Evolutionary conservation across 2,797 vertebrate genomes (phyloP), one percentile per base, ranked within the genome.

Genomic region (Chaetodon trifasciatus): DNA sequence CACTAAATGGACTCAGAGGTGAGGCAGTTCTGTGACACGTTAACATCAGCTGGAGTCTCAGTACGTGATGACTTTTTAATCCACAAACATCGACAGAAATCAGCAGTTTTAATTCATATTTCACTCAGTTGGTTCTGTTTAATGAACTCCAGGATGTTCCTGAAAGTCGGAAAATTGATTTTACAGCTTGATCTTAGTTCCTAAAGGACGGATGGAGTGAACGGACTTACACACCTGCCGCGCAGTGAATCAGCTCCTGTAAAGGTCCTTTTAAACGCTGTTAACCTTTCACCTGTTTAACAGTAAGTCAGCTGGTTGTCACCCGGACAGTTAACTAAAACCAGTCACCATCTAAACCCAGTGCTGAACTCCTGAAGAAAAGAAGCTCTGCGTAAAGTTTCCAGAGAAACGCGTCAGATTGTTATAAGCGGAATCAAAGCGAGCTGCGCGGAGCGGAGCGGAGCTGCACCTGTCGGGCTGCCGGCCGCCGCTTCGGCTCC

Each of bases 401-500:
- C 1, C 15, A 1, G 11, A 13, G n/a, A 23, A 52, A 3, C 35
- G 40, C 40, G 40, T 11, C 40, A 5, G 16, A 35, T 32, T 32
- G 2, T 32, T 32, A 32, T 32, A 2, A 32, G 28, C 28, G 28
- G 28, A 32, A 32, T 32, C 3, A 32, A 32, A 3, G 28, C 28
- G 28, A 32, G 28, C n/a, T n/a, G n/a, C n/a, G n/a, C 28, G 28
- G 28, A 28, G 28, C 28, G 16, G 32, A 32, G 13, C 50, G 5
- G 9, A 46, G 40, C 35, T 64, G 68, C 72, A 78, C 81, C 82
- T 84, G 78, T 70, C 63, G 1, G 32, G 15, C 37, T 32, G 28
- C 28, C 28, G 28, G 28, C 28, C 0, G 28, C 28, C 28, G 28
- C 28, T 32, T 32, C 4, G 2, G 28, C 28, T 32, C 28, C 28